These are phyloP conservation scores for Staurois parvus DNA, from an alignment of 2,797 vertebrate species.

Conservation along the genomic window DNA sequence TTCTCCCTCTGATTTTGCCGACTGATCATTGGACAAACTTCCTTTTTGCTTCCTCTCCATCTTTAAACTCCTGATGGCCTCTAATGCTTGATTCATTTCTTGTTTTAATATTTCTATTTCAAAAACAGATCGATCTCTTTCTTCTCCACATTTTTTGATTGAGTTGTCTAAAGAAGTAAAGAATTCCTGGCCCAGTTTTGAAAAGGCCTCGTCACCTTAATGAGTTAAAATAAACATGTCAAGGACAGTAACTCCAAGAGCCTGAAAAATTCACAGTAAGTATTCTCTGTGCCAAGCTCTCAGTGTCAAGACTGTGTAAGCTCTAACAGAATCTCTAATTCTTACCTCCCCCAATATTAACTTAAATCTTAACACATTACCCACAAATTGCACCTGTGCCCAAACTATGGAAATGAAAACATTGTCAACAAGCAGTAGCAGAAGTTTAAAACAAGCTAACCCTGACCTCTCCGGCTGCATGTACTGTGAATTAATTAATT, in stretches of 20 bases:
- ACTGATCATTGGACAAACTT: conserved; percentile 44
- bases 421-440: too few relatives aligned
- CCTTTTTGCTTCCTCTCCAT: conserved; percentile 63
- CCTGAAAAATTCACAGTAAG: neutral
- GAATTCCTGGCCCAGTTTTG: conserved; percentile 67
- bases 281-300: too few relatives aligned
- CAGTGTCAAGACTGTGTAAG: too few relatives aligned
- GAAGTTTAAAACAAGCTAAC: too few relatives aligned
- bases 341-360: too few relatives aligned
- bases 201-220: conserved; percentile 67
- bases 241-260: neutral
- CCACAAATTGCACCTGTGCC: too few relatives aligned
- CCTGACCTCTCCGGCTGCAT: too few relatives aligned
- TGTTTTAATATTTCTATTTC: conserved; percentile 65
- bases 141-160: conserved; percentile 65
- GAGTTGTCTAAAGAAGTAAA: conserved; percentile 65
- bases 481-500: too few relatives aligned
- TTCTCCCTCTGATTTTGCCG: conserved; percentile 43
- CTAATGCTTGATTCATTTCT: conserved; percentile 66
- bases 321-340: too few relatives aligned
- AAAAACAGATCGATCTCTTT: conserved; percentile 64
- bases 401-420: too few relatives aligned
- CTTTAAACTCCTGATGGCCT: conserved; percentile 63
- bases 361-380: too few relatives aligned
- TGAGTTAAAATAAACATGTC: neutral